These are phyloP conservation scores for Galeruca laticollis DNA, from an alignment of 2,888 invertebrate genomes.

Conservation along the genomic window DNA sequence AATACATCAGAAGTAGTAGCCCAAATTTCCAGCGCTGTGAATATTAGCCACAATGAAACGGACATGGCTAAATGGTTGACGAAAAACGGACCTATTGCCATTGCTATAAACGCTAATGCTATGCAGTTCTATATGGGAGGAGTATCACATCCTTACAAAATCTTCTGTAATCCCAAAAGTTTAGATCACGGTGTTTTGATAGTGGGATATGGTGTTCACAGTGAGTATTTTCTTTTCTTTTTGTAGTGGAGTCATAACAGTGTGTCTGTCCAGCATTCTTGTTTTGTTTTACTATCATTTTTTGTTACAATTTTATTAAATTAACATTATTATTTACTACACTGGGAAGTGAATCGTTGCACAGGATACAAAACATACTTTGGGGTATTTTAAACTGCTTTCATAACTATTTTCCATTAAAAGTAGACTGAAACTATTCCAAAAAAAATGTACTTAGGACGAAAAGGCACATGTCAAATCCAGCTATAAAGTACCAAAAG, in stretches of 20 bases:
- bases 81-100: conserved; percentile 91
- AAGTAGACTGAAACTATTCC: too few species aligned
- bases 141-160: conserved; percentile 90
- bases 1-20: conserved; percentile 75
- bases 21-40: conserved; percentile 82
- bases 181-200: conserved; percentile 97
- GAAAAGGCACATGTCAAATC: too few species aligned
- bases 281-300: too few species aligned
- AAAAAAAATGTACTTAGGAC: too few species aligned
- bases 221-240: conserved; percentile 67
- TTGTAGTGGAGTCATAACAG: not conserved
- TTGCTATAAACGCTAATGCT: conserved; percentile 95
- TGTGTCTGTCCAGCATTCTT: too few species aligned
- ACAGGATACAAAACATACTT: too few species aligned
- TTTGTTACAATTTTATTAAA: too few species aligned
- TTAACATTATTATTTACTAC: too few species aligned
- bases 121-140: conserved; percentile 98
- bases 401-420: too few species aligned
- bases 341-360: too few species aligned
- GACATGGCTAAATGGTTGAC: conserved; percentile 93
- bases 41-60: conserved; percentile 88
- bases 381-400: too few species aligned
- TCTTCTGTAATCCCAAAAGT: conserved; percentile 80
- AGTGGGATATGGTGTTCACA: conserved; percentile 88
- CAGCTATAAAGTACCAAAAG: too few species aligned